Conservation (phyloP, 2,113 vertebrate species). For the Astur gentilis region DNA sequence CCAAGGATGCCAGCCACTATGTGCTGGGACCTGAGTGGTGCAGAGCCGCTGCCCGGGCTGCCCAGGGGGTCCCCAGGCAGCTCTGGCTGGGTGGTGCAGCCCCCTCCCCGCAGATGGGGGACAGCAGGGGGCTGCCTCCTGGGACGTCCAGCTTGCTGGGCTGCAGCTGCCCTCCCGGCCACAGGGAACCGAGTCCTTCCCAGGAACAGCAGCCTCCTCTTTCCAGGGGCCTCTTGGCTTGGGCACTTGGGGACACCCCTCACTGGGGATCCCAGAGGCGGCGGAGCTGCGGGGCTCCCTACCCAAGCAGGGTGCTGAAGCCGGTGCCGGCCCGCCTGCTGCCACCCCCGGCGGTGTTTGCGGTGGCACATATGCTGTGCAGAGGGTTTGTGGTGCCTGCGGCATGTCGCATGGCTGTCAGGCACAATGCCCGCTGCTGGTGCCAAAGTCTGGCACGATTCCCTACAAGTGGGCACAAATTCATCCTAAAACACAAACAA, state of each 20-base stretch:
- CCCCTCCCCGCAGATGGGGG: background rate
- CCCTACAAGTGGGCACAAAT: background rate
- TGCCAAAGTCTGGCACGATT: background rate
- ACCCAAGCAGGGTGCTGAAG: background rate
- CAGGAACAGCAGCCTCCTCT: background rate
- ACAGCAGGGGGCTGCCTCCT: background rate
- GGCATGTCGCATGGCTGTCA: rapidly evolving
- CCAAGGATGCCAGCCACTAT: background rate
- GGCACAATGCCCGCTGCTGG: background rate
- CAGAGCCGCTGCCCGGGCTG: background rate
- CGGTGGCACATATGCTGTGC: rapidly evolving
- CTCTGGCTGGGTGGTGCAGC: rapidly evolving
- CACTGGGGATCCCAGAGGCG: rapidly evolving
- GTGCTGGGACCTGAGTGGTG: too few relatives aligned
- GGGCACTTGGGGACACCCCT: background rate
- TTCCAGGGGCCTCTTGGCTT: rapidly evolving
- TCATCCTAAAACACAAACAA: slow-evolving; percentile 16
- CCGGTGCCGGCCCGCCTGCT: background rate
- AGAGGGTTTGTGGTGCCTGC: background rate
- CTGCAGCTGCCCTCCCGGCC: background rate
- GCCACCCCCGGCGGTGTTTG: rapidly evolving
- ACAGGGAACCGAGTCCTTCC: rapidly evolving
- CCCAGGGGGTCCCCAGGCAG: background rate
- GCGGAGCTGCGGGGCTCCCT: background rate
- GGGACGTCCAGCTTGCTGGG: rapidly evolving